These are phyloP conservation scores for Ethmia dodecea DNA, from an alignment of 2,888 invertebrate genomes.

Conservation along the genomic window DNA sequence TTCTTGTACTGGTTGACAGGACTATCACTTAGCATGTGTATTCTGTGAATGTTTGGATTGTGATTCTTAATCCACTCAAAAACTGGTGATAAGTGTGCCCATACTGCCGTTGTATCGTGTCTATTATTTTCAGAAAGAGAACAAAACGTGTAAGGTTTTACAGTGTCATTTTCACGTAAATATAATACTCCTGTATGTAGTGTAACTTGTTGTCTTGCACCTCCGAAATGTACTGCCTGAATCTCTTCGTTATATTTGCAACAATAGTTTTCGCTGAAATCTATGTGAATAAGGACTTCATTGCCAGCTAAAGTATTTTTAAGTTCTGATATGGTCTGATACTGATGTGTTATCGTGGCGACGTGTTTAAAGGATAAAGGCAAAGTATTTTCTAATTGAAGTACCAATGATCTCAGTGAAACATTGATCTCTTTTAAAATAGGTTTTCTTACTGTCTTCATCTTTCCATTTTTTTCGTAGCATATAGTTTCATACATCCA, in stretches of 20 bases:
- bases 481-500: too few species aligned
- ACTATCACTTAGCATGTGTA: constrained; percentile 13
- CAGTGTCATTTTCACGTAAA: constrained; percentile 8
- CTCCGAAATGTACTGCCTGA: constrained; percentile 7
- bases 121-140: constrained; percentile 18
- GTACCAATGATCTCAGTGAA: constrained; percentile 8
- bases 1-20: constrained; percentile 19
- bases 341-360: constrained; percentile 6
- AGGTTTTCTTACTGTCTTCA: too few species aligned
- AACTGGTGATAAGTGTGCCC: constrained; percentile 16
- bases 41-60: constrained; percentile 13
- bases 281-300: constrained; percentile 14
- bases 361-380: constrained; percentile 10
- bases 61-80: constrained; percentile 14
- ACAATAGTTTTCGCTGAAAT: too few species aligned
- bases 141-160: constrained; percentile 12
- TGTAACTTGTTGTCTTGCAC: constrained; percentile 10
- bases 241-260: constrained; percentile 15
- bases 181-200: constrained; percentile 17
- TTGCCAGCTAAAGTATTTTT: constrained; percentile 15
- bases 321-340: constrained; percentile 10
- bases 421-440: too few species aligned
- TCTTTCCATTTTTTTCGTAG: too few species aligned
- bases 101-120: constrained; percentile 18
- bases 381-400: constrained; percentile 1